Evolutionary conservation across 53 echinoderm and acorn worm genomes (phyloP).

Genomic region (Echinarachnius parma): DNA sequence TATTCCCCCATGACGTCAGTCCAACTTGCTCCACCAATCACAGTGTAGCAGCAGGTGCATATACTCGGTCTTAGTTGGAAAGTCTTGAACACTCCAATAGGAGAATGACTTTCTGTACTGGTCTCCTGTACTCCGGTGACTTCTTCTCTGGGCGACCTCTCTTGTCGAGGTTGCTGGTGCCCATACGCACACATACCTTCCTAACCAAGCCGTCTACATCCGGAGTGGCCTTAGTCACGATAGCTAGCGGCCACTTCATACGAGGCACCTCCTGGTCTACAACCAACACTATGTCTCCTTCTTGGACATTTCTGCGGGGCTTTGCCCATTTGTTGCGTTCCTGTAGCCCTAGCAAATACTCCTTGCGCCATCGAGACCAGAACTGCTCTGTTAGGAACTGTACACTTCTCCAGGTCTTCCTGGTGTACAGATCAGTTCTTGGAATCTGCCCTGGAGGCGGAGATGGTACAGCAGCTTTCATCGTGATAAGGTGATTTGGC

Average conservation of each 20-base stretch:
- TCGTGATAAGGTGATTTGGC: constrained; percentile 56
- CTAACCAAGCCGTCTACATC: constrained; percentile 42
- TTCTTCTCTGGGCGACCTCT: constrained; percentile 7
- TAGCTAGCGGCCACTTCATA: constrained; percentile 50
- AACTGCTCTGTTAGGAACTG: constrained; percentile 45
- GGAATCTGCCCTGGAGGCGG: constrained; percentile 51
- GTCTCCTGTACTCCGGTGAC: constrained; percentile 6
- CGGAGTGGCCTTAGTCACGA: constrained; percentile 12
- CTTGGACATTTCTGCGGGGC: constrained; percentile 28
- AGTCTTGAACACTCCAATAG: constrained; percentile 13
- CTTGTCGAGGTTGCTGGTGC: constrained; percentile 10
- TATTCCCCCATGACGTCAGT: no score
- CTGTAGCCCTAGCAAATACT: constrained; percentile 44
- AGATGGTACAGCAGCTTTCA: constrained; percentile 35
- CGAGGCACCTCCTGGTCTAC: constrained; percentile 33
- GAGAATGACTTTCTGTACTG: constrained; percentile 8
- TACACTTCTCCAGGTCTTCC: constrained; percentile 55
- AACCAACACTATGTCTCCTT: constrained; percentile 47
- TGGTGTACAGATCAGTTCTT: constrained; percentile 37
- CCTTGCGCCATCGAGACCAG: constrained; percentile 62
- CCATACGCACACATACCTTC: constrained; percentile 8
- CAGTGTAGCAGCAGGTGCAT: no score
- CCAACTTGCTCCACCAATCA: no score
- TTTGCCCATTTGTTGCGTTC: constrained; percentile 47
- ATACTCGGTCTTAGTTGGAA: no score